Evolutionary conservation across 1,140 invertebrate genomes (phyloP), one percentile per base, ranked within the genome.

Genomic region (Zaprionus tsacasi): DNA sequence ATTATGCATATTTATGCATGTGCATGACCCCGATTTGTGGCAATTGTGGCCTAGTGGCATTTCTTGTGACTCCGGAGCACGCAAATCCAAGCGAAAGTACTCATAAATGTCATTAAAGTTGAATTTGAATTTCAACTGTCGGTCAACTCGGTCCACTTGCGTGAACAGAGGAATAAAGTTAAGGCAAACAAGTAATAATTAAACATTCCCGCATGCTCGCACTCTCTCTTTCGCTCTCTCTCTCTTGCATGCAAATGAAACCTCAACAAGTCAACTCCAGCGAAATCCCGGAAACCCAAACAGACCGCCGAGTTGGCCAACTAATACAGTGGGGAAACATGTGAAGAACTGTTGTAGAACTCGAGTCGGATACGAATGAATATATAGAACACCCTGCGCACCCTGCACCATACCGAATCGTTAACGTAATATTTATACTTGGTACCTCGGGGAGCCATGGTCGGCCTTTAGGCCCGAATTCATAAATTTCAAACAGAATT

Each of bases 201-300:
- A 81, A 83, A 70, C 70, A 89, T 78, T 78, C 58, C 58, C 59
- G 7, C 58, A 11, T 57, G 38, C 27, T 54, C 45, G 38, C 27
- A 27, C 45, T 15, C 54, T 36, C 30, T 82, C 69, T 81, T n/a
- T 45, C 40, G 15, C n/a, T n/a, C 10, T 13, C 70, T 48, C 45
- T 10, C 3, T 50, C 63, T 50, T 36, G 85, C 81, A 89, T 88
- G 85, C 83, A 88, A 88, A 88, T 88, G 60, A 83, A 89, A 85
- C 83, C 83, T 88, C 85, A 83, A 89, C 83, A 83, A 88, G 83
- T 89, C 83, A 88, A 70, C 79, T 70, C 69, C 40, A 55, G 55
- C 58, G 21, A 58, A 76, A 71, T 54, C 69, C 68, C 76, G 76
- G 83, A 80, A 82, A 72, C 83, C 48, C 77, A 81, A 80, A 83